phyloP scores from a whole-genome alignment of 1,140 invertebrate species.

The Teleogryllus occipitalis region DNA sequence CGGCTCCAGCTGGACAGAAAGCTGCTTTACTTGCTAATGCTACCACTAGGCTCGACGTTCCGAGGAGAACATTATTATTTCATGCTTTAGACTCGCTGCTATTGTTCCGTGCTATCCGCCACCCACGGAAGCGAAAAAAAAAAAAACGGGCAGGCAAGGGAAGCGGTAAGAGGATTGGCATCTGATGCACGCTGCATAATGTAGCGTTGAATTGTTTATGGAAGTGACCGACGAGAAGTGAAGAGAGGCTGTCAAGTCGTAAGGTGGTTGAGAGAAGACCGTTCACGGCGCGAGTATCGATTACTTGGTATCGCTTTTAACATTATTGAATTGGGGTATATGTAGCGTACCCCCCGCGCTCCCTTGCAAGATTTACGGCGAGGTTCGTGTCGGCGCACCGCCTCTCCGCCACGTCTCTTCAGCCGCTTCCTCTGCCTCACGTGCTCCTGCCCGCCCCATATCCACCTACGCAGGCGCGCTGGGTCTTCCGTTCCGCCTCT shows the following conservation, averaged over 20 bases:
- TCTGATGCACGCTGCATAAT: neutral
- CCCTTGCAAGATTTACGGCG: neutral
- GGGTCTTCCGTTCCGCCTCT: neutral
- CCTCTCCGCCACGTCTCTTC: neutral
- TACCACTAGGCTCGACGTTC: too few relatives aligned
- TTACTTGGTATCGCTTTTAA: constrained; percentile 11
- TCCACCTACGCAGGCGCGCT: too few relatives aligned
- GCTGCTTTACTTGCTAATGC: too few relatives aligned
- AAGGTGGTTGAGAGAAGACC: neutral
- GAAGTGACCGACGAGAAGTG: neutral
- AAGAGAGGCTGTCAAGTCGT: neutral
- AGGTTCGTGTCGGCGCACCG: neutral
- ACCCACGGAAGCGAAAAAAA: too few relatives aligned
- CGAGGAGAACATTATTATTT: too few relatives aligned
- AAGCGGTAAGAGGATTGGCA: too few relatives aligned
- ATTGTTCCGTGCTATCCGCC: too few relatives aligned
- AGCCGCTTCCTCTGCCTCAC: too few relatives aligned
- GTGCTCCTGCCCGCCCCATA: too few relatives aligned
- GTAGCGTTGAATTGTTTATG: neutral
- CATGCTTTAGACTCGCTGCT: too few relatives aligned
- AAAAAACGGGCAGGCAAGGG: too few relatives aligned
- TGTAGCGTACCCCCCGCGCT: neutral
- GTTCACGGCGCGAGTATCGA: neutral
- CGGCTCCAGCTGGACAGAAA: too few relatives aligned
- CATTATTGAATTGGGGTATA: constrained; percentile 12